These are phyloP conservation scores for Formica aserva DNA, from an alignment of 2,888 invertebrate species.

Conservation along the genomic window DNA sequence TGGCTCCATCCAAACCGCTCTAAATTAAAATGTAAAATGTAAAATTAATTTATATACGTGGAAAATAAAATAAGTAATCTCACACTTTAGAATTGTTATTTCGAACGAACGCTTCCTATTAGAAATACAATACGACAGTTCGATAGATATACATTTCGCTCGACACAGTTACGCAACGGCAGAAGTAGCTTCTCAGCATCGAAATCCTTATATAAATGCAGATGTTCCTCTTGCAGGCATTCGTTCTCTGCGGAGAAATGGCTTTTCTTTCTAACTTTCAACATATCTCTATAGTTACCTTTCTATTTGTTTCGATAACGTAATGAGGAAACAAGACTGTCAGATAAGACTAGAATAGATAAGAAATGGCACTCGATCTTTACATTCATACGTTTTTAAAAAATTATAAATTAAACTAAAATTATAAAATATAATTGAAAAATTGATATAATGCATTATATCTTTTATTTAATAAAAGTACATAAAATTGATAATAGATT, in stretches of 20 bases:
- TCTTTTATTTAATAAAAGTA: neutral
- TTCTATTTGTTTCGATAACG: slow-evolving; percentile 28
- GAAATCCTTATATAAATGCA: slow-evolving; percentile 43
- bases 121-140: neutral
- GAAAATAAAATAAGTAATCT: neutral
- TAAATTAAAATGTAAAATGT: neutral
- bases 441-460: neutral
- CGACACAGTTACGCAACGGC: slow-evolving; percentile 25
- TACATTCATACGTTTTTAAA: neutral
- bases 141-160: neutral
- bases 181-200: slow-evolving; percentile 27
- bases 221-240: slow-evolving; percentile 22
- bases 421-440: neutral
- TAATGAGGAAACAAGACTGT: neutral
- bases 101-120: neutral
- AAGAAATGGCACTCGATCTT: neutral
- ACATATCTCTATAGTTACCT: neutral
- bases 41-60: neutral
- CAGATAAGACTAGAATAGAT: neutral
- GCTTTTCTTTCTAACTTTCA: slow-evolving; percentile 49
- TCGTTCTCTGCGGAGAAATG: slow-evolving; percentile 6
- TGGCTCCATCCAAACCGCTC: neutral
- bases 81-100: neutral
- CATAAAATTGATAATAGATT: neutral
- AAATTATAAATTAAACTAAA: neutral